Conservation (phyloP, 35 echinoderm and acorn worm genomes). For the Chiridota heheva region DNA sequence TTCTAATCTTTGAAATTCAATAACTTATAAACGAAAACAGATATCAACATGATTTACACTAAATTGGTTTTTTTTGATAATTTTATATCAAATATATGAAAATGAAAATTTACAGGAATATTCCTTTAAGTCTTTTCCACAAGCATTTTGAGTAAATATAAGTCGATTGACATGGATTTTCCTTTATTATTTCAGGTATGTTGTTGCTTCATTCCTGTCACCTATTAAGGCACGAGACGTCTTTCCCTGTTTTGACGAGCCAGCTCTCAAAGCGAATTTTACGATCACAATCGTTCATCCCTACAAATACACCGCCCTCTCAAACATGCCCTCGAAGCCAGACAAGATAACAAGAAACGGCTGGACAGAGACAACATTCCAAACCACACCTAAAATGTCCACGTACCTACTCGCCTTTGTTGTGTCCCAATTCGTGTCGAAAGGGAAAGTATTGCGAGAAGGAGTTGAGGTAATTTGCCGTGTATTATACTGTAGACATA, state of each 20-base stretch:
- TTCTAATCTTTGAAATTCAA: too few species aligned
- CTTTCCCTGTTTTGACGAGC: conserved; percentile 89
- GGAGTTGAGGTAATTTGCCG: conserved; percentile 52
- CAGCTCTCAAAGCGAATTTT: conserved; percentile 91
- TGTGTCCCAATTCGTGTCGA: conserved; percentile 56
- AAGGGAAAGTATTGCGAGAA: conserved; percentile 30
- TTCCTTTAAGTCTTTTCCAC: too few species aligned
- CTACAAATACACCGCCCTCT: conserved; percentile 58
- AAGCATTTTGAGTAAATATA: too few species aligned
- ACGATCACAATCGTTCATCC: conserved; percentile 72
- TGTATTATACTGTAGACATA: too few species aligned
- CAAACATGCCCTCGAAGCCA: conserved; percentile 62
- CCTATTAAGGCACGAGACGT: conserved; percentile 62
- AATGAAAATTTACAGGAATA: too few species aligned
- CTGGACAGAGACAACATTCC: conserved; percentile 54
- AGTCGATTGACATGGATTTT: background rate
- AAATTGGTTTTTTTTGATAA: too few species aligned
- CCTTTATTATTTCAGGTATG: conserved; percentile 52
- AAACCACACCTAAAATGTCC: conserved; percentile 77
- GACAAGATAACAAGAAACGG: background rate
- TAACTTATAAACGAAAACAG: too few species aligned
- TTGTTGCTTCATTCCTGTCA: conserved; percentile 74
- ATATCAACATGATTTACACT: too few species aligned
- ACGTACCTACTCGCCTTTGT: conserved; percentile 82
- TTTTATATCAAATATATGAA: too few species aligned